phyloP scores from a whole-genome alignment of 2,797 vertebrate genomes.

The Galaxias olidus region DNA sequence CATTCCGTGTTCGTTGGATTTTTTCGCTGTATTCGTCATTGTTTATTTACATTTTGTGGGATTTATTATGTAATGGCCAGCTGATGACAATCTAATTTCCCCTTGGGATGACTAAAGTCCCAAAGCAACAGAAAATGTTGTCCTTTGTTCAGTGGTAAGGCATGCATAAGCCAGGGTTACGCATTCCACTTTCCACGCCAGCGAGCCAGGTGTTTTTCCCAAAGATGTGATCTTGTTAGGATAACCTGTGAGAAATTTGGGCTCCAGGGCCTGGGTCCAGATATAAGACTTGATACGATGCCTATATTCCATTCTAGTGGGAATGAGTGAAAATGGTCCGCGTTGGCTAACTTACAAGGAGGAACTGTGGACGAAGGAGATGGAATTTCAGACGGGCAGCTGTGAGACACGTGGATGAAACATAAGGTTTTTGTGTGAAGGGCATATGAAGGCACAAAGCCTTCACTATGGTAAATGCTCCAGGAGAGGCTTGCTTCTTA shows the following conservation, averaged over 20 bases:
- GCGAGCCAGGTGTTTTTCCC: neutral
- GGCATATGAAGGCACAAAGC: neutral
- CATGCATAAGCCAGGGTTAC: neutral
- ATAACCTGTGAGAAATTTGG: conserved; percentile 19
- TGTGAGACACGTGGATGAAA: neutral
- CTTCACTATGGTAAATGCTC: neutral
- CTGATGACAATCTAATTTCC: too few species aligned
- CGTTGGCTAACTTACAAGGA: neutral
- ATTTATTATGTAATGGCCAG: too few species aligned
- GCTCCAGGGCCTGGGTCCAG: neutral
- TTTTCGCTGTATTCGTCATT: too few species aligned
- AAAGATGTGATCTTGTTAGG: neutral
- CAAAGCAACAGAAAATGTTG: too few species aligned
- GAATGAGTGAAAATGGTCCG: neutral
- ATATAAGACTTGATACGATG: neutral
- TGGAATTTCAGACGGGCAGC: neutral
- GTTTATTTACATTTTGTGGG: too few species aligned
- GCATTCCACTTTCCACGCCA: neutral
- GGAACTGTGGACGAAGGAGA: neutral
- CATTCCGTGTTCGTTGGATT: too few species aligned
- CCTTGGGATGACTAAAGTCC: too few species aligned
- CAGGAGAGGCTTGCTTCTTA: neutral
- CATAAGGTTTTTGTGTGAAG: neutral
- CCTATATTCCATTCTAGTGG: conserved; percentile 7
- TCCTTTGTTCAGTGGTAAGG: neutral